A percentile compares a stretch with the other conserved stretches of the same genome.
phyloP scores from a whole-genome alignment of 2,113 vertebrate genomes.

The Pontoporia blainvillei region DNA sequence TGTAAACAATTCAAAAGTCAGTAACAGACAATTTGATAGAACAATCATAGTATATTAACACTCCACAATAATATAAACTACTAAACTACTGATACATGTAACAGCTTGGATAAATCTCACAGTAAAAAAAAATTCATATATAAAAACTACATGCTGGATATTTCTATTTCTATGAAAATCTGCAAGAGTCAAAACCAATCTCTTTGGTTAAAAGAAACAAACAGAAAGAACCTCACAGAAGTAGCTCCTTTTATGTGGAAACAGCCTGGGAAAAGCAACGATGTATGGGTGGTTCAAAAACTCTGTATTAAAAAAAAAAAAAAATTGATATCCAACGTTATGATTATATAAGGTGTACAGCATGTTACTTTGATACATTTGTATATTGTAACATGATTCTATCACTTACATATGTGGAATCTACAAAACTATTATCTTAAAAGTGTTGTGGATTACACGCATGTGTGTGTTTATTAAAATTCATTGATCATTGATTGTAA shows the following conservation, averaged over 20 bases:
- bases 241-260: background rate
- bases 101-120: background rate
- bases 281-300: background rate
- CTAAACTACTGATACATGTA: background rate
- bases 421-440: background rate
- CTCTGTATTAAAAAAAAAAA: background rate
- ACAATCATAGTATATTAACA: background rate
- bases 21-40: background rate
- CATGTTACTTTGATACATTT: background rate
- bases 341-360: background rate
- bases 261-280: background rate
- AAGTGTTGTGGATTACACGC: background rate
- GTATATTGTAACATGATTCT: background rate
- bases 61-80: background rate
- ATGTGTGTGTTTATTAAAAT: background rate
- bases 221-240: background rate
- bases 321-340: background rate
- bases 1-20: background rate
- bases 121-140: background rate
- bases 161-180: background rate
- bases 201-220: background rate
- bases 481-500: background rate
- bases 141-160: background rate
- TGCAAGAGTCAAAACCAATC: background rate
- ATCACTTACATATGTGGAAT: background rate